These are phyloP conservation scores for Quadriops clusia DNA, from an alignment of 2,888 invertebrate genomes.

Conservation along the genomic window DNA sequence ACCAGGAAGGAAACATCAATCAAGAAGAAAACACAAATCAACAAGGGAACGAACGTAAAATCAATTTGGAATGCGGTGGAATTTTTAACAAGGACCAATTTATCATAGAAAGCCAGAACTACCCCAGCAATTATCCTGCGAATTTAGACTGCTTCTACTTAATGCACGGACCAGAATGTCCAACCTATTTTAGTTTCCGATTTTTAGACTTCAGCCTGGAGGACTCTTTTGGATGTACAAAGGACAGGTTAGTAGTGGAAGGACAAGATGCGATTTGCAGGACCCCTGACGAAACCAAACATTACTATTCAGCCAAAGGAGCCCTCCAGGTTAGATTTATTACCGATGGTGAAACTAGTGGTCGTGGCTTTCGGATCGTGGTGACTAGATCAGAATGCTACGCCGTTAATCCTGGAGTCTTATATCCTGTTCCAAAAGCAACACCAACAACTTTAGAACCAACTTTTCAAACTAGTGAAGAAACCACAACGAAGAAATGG, in stretches of 20 bases:
- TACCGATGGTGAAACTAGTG: conserved; percentile 28
- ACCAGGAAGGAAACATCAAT: too few relatives aligned
- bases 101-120: conserved; percentile 40
- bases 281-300: conserved; percentile 35
- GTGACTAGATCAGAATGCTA: conserved; percentile 32
- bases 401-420: background rate
- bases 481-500: background rate
- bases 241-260: conserved; percentile 42
- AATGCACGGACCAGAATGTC: conserved; percentile 40
- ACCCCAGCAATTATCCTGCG: conserved; percentile 38
- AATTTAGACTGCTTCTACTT: conserved; percentile 39
- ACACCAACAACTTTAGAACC: too few relatives aligned
- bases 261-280: conserved; percentile 41
- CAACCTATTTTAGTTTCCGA: conserved; percentile 41
- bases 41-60: background rate
- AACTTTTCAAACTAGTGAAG: background rate
- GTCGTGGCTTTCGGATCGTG: conserved; percentile 40
- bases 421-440: too few relatives aligned
- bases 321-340: conserved; percentile 38
- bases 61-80: conserved; percentile 27
- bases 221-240: conserved; percentile 38
- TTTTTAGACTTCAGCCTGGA: conserved; percentile 44
- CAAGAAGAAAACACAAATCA: too few relatives aligned
- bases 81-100: conserved; percentile 39
- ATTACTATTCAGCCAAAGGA: conserved; percentile 38